Base-by-base conservation (phyloP, 2,888 invertebrate genomes). In the Orthosia gracilis region DNA sequence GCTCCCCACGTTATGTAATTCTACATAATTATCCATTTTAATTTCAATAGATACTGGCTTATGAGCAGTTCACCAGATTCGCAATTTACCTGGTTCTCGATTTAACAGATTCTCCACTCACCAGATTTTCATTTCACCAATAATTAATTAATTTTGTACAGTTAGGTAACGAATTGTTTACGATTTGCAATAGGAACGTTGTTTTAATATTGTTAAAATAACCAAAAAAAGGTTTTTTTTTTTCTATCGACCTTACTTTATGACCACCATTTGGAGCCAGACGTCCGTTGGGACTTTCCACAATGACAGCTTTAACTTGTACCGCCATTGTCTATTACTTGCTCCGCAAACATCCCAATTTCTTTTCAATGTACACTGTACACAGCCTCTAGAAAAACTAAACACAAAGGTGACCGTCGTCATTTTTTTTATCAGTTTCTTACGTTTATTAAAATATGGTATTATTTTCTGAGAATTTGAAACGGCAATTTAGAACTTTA, bases 291-390 rank as follows among this genome's bases (percentile, higher is more conserved):
- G 85, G 84, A 84, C 84, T 88, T 90, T 89, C 87, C 84, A 83
- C 82, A 85, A 86, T 87, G 85, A 84, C 82, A 85, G 78, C 86
- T 87, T 91, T 92, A 89, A 86, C 80, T 73, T 63, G 64, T 70
- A 75, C 82, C 80, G 76, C 86, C 82, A 90, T 94, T 94, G 93
- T 94, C 89, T 93, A 87, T 86, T 73, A 78, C 89, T 91, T 89
- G 90, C 89, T 84, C 81, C 78, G 84, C 89, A 92, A 92, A 92
- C 87, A 91, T 88, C 86, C 88, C 86, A 86, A 90, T 89, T 88
- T 90, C 90, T 90, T 89, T 91, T 90, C 88, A 88, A 88, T 87
- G 79, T 82, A 82, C 78, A 82, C 9, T 40, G 40, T 40, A 40
- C 76, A 85, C 73, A 85, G 86, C 83, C 89, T 84, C 87, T 88